Base-by-base conservation (phyloP, 2,888 invertebrate species). In the Caenorhabditis sp. region DNA sequence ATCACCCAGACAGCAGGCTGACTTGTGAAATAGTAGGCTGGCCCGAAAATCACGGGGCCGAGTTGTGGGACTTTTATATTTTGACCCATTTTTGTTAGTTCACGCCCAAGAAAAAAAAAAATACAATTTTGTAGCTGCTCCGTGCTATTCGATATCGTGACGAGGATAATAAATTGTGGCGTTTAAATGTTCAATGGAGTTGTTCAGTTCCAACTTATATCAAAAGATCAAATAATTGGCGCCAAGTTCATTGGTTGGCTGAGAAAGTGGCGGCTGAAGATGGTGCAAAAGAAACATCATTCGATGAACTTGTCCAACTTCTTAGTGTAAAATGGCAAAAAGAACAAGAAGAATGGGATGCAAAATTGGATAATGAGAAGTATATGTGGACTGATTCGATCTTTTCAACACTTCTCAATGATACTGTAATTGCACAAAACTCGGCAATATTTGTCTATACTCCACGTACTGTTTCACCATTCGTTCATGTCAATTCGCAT, bases 221-320 rank as follows among this genome's bases (percentile, higher is more conserved):
- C 58, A 78, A 83, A 69, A 75, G 79, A 19, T 78, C 79, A 59
- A 70, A 76, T 61, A 86, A 86, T 76, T 86, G 86, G 86, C 76
- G 86, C 24, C 86, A 86, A 67, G 86, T 86, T 24, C 86, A 87
- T 64, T 86, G 86, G 86, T 78, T 86, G 36, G 81, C 82, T n/a
- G 66, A 80, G 66, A 86, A 86, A 69, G 81, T 87, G 26, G 69
- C 78, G 8, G 84, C 83, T 17, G 78, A 76, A 60, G 76, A 77
- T 55, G 75, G 66, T 17, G 77, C 72, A 23, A 59, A 71, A 55
- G 75, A 70, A 58, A 76, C 78, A 5, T 17, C 73, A 1, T 64
- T 71, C 55, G 69, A 69, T 5, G 58, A 75, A 10, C 69, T 83
- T 19, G 71, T 82, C 21, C 65, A 79, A 10, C 50, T 77, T 19